Percentiles rank a stretch among this genome's conserved stretches.
Conservation (phyloP, 2,797 vertebrate species). For the Potorous gilbertii region DNA sequence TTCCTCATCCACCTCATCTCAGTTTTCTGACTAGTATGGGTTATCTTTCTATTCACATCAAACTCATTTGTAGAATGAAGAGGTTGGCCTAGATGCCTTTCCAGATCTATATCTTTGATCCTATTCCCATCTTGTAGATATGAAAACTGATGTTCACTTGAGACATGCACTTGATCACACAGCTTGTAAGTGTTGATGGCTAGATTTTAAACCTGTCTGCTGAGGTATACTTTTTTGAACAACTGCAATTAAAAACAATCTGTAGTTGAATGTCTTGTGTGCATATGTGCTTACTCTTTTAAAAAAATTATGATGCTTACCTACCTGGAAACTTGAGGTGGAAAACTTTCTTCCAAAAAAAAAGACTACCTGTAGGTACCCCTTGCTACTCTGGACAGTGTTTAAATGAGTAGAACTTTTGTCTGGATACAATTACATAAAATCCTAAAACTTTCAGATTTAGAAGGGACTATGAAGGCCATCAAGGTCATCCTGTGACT, state of each 20-base stretch:
- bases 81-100: conserved; percentile 12
- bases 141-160: not conserved
- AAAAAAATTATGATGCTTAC: not conserved
- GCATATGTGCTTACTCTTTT: not conserved
- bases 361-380: not conserved
- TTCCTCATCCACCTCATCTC: not conserved
- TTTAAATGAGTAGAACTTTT: not conserved
- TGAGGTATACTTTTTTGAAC: not conserved
- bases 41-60: not conserved
- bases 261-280: not conserved
- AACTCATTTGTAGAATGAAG: conserved; percentile 36
- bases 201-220: not conserved
- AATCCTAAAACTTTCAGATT: not conserved
- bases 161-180: not conserved
- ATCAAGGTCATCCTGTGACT: not conserved
- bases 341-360: not conserved
- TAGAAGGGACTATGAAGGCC: not conserved
- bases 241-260: not conserved
- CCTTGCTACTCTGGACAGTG: not conserved
- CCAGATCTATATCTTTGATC: not conserved
- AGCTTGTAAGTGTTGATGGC: not conserved
- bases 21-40: not conserved
- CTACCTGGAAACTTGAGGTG: not conserved
- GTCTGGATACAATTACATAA: not conserved
- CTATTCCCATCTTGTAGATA: not conserved